phyloP scores from a whole-genome alignment of 2,113 vertebrate species.

The Perccottus glenii region DNA sequence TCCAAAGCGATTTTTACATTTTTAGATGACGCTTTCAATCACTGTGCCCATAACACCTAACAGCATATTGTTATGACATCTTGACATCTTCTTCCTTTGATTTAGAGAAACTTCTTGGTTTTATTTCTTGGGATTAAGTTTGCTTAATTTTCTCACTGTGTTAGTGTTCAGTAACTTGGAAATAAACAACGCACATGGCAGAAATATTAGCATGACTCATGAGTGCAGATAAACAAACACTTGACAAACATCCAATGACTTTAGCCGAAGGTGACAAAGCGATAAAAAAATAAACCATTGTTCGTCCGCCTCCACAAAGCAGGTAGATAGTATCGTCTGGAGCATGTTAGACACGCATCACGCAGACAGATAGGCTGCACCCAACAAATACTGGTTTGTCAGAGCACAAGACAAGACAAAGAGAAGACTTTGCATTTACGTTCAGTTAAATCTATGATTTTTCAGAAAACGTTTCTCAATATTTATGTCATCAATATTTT shows the following conservation, averaged over 20 bases:
- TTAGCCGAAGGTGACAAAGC: constrained; percentile 24
- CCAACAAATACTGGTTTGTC: constrained; percentile 32
- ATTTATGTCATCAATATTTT: too few relatives aligned
- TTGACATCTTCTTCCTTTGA: too few relatives aligned
- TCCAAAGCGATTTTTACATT: too few relatives aligned
- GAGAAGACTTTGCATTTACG: not conserved
- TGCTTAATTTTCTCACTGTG: not conserved
- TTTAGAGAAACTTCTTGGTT: not conserved
- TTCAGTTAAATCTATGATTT: too few relatives aligned
- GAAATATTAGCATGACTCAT: not conserved
- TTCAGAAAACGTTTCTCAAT: too few relatives aligned
- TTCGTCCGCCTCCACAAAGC: constrained; percentile 27
- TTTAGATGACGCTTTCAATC: too few relatives aligned
- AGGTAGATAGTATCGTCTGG: constrained; percentile 70
- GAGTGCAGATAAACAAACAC: constrained; percentile 10
- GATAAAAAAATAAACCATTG: constrained; percentile 33
- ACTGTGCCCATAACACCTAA: too few relatives aligned
- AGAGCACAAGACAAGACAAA: constrained; percentile 24
- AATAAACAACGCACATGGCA: constrained; percentile 5
- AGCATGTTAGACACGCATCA: constrained; percentile 68
- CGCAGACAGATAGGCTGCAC: constrained; percentile 69
- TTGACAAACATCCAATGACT: constrained; percentile 3
- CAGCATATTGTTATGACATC: too few relatives aligned
- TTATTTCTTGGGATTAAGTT: not conserved
- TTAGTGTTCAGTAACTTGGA: not conserved